A percentile compares a stretch with the other conserved stretches of the same genome.
These are phyloP conservation scores for Tenthredo mesomela DNA, from an alignment of 2,888 invertebrate genomes.

Conservation along the genomic window DNA sequence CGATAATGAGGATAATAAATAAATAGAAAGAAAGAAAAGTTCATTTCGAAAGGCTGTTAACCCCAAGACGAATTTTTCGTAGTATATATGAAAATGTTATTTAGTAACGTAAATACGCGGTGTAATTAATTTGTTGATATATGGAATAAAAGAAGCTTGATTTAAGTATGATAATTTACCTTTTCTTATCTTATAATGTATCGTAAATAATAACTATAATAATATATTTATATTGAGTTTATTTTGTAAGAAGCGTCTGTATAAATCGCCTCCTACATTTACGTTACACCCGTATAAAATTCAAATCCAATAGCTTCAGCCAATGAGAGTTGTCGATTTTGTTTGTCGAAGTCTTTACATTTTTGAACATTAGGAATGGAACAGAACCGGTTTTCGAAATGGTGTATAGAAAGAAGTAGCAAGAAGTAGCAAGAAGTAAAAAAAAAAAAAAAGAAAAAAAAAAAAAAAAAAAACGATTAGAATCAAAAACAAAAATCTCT, in stretches of 20 bases:
- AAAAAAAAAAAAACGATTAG: neutral
- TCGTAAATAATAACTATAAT: neutral
- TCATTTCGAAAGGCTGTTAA: slow-evolving; percentile 13
- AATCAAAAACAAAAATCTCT: slow-evolving; percentile 26
- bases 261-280: slow-evolving; percentile 22
- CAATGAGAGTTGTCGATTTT: slow-evolving; percentile 20
- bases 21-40: too few relatives aligned
- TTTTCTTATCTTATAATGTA: slow-evolving; percentile 2
- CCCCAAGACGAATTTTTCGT: neutral
- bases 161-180: neutral
- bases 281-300: slow-evolving; percentile 1
- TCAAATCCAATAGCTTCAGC: neutral
- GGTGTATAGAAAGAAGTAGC: neutral
- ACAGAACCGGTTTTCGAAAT: slow-evolving; percentile 3
- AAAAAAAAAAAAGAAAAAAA: too few relatives aligned
- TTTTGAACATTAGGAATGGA: slow-evolving; percentile 18
- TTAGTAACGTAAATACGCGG: neutral
- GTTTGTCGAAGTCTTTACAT: neutral
- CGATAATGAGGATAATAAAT: neutral
- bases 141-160: neutral
- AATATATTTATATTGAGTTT: neutral
- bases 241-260: neutral
- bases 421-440: too few relatives aligned
- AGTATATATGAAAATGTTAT: neutral
- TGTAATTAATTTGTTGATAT: neutral